These are phyloP conservation scores for Falco punctatus DNA, from an alignment of 2,113 vertebrate species.

Conservation along the genomic window DNA sequence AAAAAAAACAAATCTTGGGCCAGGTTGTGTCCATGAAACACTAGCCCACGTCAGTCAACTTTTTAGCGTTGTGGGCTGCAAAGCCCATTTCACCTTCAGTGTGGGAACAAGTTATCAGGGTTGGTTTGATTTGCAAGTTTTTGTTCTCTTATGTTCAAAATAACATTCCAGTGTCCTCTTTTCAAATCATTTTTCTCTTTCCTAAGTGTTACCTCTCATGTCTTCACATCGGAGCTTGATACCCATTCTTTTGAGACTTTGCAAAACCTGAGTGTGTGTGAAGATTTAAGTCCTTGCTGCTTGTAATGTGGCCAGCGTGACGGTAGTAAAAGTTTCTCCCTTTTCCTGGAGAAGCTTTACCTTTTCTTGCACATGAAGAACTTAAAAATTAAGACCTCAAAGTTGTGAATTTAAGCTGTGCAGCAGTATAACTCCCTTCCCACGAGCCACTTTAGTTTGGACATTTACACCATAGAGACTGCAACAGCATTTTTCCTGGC, in stretches of 20 bases:
- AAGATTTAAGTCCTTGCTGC: not conserved
- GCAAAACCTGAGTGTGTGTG: not conserved
- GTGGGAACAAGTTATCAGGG: not conserved
- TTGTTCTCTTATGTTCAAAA: not conserved
- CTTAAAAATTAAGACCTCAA: not conserved
- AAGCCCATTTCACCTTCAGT: not conserved
- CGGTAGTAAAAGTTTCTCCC: not conserved
- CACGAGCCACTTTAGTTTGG: not conserved
- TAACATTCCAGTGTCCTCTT: not conserved
- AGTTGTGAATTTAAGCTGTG: not conserved
- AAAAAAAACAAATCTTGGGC: not conserved
- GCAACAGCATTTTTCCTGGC: not conserved
- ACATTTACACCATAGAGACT: not conserved
- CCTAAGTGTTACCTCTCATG: not conserved
- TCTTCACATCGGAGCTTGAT: not conserved
- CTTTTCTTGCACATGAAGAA: not conserved
- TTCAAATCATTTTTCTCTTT: not conserved
- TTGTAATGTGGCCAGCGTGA: not conserved
- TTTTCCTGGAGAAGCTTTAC: not conserved
- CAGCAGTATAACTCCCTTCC: not conserved
- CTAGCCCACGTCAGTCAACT: not conserved
- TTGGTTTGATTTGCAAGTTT: not conserved
- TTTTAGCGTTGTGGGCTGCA: not conserved
- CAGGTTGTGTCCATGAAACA: not conserved
- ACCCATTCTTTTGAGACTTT: not conserved